These are phyloP conservation scores for Cheilosia vulpina DNA, from an alignment of 2,888 invertebrate genomes.

Conservation along the genomic window DNA sequence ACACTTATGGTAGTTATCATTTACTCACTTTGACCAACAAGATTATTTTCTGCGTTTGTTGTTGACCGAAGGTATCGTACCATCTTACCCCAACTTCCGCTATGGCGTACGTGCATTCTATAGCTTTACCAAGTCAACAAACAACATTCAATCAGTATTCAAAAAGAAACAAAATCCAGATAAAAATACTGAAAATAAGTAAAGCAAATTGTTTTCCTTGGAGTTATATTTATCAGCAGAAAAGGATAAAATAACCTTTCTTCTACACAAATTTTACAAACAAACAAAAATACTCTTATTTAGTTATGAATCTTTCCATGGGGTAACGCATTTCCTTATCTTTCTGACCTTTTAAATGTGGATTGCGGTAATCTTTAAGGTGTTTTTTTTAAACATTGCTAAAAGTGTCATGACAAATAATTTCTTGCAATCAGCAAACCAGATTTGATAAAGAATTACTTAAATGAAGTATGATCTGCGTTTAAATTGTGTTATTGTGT, in stretches of 20 bases:
- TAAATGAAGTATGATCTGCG: no score
- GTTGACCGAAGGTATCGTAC: no score
- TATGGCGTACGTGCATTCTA: conserved; percentile 10
- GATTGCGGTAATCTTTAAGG: neutral
- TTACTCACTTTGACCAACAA: no score
- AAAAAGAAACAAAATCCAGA: conserved; percentile 4
- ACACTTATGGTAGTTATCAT: no score
- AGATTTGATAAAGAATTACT: neutral
- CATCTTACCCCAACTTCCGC: no score
- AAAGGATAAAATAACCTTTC: neutral
- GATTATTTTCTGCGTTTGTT: no score
- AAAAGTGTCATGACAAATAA: neutral
- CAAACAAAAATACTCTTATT: neutral
- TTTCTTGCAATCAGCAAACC: neutral
- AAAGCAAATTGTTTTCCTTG: neutral
- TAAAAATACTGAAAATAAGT: conserved; percentile 3
- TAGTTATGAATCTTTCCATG: neutral
- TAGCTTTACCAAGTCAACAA: neutral
- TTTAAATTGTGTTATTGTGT: no score
- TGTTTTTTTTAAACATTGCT: neutral
- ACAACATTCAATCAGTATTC: conserved; percentile 3
- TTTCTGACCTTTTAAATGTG: neutral
- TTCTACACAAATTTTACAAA: neutral
- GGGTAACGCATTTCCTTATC: neutral
- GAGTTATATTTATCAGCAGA: neutral